These are phyloP conservation scores for Dasyornis broadbenti DNA, from an alignment of 2,113 vertebrate species.

Conservation along the genomic window DNA sequence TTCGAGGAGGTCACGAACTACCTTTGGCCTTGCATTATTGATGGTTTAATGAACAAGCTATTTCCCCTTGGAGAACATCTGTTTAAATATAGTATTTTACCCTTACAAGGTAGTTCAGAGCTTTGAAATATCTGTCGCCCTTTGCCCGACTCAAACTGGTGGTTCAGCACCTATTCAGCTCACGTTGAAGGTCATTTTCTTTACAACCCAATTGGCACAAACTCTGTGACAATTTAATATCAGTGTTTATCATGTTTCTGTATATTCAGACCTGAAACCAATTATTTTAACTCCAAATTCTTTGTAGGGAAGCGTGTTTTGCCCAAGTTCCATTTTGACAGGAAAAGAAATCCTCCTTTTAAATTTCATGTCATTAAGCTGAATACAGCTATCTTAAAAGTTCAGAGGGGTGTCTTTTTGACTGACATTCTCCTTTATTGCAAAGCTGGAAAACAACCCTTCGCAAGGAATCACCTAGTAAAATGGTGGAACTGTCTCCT, in stretches of 20 bases:
- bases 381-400: neutral
- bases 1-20: neutral
- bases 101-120: neutral
- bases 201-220: slow-evolving; percentile 15
- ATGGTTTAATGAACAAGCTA: neutral
- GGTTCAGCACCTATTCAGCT: neutral
- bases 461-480: neutral
- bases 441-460: neutral
- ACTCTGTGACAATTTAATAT: slow-evolving; percentile 6
- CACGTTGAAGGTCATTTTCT: neutral
- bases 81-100: neutral
- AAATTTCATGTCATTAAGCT: slow-evolving; percentile 9
- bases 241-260: neutral
- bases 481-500: neutral
- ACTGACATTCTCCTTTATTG: neutral
- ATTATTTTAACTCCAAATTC: neutral
- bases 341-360: slow-evolving; percentile 12
- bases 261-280: neutral
- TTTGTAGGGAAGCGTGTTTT: neutral
- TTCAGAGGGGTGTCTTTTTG: neutral
- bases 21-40: slow-evolving; percentile 26
- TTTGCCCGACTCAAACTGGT: neutral
- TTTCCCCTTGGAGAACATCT: slow-evolving; percentile 12
- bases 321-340: neutral
- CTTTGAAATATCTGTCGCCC: neutral